Evolutionary conservation across 2,888 invertebrate species (phyloP).

Genomic region (Dioctria rufipes): DNA sequence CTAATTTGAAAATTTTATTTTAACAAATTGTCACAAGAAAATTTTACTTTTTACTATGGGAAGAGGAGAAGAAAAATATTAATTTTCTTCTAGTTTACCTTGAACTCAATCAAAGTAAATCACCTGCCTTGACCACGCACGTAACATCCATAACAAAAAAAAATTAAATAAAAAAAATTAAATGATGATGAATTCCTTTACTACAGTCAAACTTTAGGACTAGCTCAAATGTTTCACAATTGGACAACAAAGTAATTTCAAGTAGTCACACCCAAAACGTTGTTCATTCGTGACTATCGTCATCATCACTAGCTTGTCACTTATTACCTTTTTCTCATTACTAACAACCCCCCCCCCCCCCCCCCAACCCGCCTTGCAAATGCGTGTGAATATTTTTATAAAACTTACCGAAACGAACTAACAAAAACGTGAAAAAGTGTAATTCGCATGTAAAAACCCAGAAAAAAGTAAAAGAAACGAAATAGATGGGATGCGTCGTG

Average conservation of each 20-base stretch:
- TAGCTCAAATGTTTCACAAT: neutral
- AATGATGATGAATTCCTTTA: slow-evolving; percentile 29
- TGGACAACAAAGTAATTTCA: neutral
- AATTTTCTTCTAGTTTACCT: neutral
- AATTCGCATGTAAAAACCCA: slow-evolving; percentile 12
- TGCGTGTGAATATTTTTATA: too few relatives aligned
- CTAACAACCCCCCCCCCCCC: too few relatives aligned
- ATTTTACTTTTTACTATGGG: too few relatives aligned
- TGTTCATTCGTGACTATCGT: neutral
- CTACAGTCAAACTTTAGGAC: neutral
- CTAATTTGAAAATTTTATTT: too few relatives aligned
- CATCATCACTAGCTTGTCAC: too few relatives aligned
- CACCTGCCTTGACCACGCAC: neutral
- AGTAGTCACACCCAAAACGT: slow-evolving; percentile 27
- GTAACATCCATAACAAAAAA: neutral
- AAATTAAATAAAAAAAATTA: too few relatives aligned
- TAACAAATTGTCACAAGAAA: too few relatives aligned
- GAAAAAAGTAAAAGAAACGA: neutral
- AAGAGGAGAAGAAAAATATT: too few relatives aligned
- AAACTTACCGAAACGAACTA: neutral
- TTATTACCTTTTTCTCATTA: too few relatives aligned
- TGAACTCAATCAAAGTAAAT: slow-evolving; percentile 13
- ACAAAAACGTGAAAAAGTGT: neutral
- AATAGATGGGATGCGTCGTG: too few relatives aligned
- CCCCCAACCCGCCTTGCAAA: too few relatives aligned